Percentiles rank a stretch among this genome's conserved stretches.
Conservation (phyloP, 2,113 vertebrate species). For the Erpornis zantholeuca region DNA sequence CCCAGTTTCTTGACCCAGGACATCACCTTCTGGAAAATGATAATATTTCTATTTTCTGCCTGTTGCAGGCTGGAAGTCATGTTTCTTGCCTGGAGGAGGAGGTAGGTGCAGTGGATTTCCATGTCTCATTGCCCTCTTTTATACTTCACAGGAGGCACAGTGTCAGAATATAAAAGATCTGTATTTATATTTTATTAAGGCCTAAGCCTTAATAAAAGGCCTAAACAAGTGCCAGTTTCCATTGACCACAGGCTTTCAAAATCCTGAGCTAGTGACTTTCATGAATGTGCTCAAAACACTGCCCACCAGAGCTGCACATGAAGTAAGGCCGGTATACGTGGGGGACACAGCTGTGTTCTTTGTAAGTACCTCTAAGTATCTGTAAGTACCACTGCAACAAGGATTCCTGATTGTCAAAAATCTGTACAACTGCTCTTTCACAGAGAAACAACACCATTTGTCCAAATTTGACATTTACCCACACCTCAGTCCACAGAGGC, state of each 20-base stretch:
- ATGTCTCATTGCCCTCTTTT: not conserved
- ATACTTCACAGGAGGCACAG: not conserved
- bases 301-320: fast-evolving
- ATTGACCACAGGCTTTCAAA: not conserved
- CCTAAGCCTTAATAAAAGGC: not conserved
- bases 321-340: fast-evolving
- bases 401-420: not conserved
- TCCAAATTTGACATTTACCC: not conserved
- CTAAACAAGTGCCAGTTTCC: not conserved
- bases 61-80: not conserved
- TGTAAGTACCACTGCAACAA: not conserved
- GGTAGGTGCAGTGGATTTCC: not conserved
- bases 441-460: not conserved
- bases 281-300: not conserved
- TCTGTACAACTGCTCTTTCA: not conserved
- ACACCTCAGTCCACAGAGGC: not conserved
- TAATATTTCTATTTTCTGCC: not conserved
- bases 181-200: not conserved
- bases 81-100: not conserved
- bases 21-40: not conserved
- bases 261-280: not conserved
- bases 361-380: not conserved
- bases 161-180: not conserved
- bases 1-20: not conserved
- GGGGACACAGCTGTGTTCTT: not conserved